Conservation (phyloP, 2,888 invertebrate genomes). For the Pyrrhosoma nymphula region DNA sequence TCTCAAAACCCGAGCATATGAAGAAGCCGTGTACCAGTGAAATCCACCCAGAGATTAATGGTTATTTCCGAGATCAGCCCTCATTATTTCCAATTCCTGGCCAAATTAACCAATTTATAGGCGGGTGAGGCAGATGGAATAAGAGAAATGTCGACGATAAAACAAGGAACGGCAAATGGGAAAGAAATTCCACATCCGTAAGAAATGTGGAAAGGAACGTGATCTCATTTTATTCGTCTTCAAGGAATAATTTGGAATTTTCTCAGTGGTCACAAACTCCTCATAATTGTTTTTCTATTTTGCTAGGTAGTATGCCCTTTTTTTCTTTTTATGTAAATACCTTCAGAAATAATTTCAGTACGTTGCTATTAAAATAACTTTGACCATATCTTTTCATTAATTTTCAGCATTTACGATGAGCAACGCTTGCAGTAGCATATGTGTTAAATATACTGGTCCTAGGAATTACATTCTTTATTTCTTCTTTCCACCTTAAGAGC, state of each 20-base stretch:
- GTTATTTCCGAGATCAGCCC: neutral
- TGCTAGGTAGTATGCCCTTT: neutral
- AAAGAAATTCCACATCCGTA: neutral
- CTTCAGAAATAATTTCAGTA: no score
- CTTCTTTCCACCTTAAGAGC: no score
- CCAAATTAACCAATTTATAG: slow-evolving; percentile 55
- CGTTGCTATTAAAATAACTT: neutral
- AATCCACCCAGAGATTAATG: neutral
- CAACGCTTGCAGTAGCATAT: neutral
- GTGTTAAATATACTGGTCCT: no score
- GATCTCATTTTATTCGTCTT: neutral
- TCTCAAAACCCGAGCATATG: neutral
- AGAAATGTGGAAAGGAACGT: neutral
- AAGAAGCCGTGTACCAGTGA: slow-evolving; percentile 13
- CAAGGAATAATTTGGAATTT: neutral
- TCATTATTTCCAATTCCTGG: slow-evolving; percentile 16
- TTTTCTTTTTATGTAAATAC: neutral
- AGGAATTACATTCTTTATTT: no score
- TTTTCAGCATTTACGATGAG: neutral
- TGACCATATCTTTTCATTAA: neutral
- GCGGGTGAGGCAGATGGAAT: slow-evolving; percentile 30
- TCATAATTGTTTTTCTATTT: neutral
- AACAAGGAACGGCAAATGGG: neutral
- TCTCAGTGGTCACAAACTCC: neutral
- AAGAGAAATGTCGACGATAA: neutral